Base-by-base conservation (phyloP, 2,888 invertebrate species). In the Noctua janthina region DNA sequence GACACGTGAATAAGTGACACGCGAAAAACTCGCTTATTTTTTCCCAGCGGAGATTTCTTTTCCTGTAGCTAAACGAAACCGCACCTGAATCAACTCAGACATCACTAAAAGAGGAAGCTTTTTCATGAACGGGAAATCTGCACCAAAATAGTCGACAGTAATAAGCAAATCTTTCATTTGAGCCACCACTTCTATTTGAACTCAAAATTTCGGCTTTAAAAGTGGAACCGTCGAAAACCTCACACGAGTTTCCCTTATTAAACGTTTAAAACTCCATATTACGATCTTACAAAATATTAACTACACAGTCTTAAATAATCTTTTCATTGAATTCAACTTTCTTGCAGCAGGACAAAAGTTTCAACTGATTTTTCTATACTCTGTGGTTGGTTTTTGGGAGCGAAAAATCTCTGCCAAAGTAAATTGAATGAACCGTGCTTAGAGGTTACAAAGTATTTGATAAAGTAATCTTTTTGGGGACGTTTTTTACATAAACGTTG, bases 211-310 rank as follows among this genome's bases (percentile, higher is more conserved):
- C 35, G 67, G 74, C 64, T 67, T 81, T 64, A 78, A 82, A 82
- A 79, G 69, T 79, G 54, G 73, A 79, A 80, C 74, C 76, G 29
- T 68, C 81, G 78, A 71, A 72, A 76, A 85, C 49, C 71, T 72
- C 81, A 77, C 71, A 85, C 85, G 76, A 85, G 88, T 81, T 88
- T 79, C 89, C 77, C 90, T 91, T 92, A 92, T 91, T 93, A 92
- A 92, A 91, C 90, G 90, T 91, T 92, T 92, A 90, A 91, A 93
- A 92, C 81, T 85, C 85, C 83, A 76, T 83, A 84, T 83, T 86
- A 84, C 81, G 83, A 81, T 71, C 82, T 80, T 69, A 85, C 88
- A 82, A 91, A 93, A 92, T 91, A 91, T 87, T 84, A 51, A 67
- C 54, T 15, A 91, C 88, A 92, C 87, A 92, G 90, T 8, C 43